Percentiles rank a stretch among this genome's conserved stretches.
phyloP scores from a whole-genome alignment of 2,113 vertebrate species.

The Cottus gobio region DNA sequence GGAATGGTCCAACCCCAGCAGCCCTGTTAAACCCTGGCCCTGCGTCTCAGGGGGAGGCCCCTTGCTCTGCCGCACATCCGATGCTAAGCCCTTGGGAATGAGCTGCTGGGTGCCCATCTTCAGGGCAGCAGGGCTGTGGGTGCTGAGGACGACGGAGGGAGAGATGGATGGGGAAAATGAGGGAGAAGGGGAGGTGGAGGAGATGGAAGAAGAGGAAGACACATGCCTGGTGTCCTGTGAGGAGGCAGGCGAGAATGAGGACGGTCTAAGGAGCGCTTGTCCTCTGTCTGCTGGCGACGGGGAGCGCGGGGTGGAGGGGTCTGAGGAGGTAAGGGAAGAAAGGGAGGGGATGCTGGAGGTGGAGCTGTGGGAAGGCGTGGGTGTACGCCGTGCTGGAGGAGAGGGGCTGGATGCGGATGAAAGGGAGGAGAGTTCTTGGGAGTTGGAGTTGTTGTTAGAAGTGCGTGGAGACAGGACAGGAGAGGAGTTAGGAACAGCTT shows the following conservation, averaged over 20 bases:
- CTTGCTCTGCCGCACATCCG: conserved; percentile 76
- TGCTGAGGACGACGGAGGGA: conserved; percentile 86
- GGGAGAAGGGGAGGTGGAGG: conserved; percentile 66
- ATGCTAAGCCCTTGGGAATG: conserved; percentile 89
- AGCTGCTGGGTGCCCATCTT: conserved; percentile 94
- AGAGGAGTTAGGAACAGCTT: conserved; percentile 24
- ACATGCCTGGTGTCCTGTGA: conserved; percentile 64
- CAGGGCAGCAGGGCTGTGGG: conserved; percentile 87
- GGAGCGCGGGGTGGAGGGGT: conserved; percentile 68
- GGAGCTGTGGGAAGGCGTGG: conserved; percentile 72
- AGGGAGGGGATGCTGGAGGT: conserved; percentile 70
- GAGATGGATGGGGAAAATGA: conserved; percentile 64
- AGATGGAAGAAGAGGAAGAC: conserved; percentile 72
- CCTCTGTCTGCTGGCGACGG: conserved; percentile 66
- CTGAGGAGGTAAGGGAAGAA: conserved; percentile 67
- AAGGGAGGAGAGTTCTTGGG: conserved; percentile 42
- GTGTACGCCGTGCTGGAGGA: conserved; percentile 47
- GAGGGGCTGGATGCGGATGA: conserved; percentile 58
- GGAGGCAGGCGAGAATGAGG: conserved; percentile 63
- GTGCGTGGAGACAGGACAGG: conserved; percentile 24
- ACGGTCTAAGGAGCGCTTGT: conserved; percentile 49
- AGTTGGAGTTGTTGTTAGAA: conserved; percentile 38
- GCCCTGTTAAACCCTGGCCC: conserved; percentile 53
- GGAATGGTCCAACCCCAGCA: conserved; percentile 78
- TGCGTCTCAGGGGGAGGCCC: conserved; percentile 58